These are phyloP conservation scores for Gopherus flavomarginatus DNA, from an alignment of 2,113 vertebrate genomes.

Conservation along the genomic window DNA sequence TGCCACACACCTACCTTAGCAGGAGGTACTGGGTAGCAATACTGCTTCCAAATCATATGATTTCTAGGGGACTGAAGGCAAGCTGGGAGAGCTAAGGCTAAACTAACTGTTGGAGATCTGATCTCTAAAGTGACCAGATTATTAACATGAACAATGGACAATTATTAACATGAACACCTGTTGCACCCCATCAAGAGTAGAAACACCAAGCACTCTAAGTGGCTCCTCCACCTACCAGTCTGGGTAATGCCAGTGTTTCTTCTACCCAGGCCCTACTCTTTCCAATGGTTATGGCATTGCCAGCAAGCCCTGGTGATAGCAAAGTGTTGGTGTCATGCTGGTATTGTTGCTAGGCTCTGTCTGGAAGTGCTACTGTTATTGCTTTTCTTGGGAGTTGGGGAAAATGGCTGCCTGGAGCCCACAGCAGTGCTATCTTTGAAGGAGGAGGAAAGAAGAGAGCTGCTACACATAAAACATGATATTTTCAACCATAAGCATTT, in stretches of 20 bases:
- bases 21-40: background rate
- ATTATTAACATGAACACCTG: background rate
- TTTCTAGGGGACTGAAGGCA: background rate
- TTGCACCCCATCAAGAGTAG: background rate
- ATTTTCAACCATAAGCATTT: background rate
- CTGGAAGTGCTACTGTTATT: background rate
- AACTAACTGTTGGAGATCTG: background rate
- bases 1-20: background rate
- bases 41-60: accelerated
- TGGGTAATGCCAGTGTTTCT: background rate
- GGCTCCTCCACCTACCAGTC: background rate
- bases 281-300: background rate
- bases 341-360: background rate
- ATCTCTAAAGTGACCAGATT: background rate
- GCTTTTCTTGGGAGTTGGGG: accelerated
- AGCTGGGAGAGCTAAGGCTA: background rate
- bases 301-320: background rate
- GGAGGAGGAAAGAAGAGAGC: background rate
- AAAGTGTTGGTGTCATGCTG: background rate
- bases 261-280: background rate
- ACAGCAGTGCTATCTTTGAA: background rate
- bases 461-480: background rate
- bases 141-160: background rate
- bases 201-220: background rate
- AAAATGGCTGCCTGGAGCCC: background rate